A percentile compares a stretch with the other conserved stretches of the same genome.
Evolutionary conservation across 2,113 vertebrate genomes (phyloP).

Genomic region (Gopherus flavomarginatus): DNA sequence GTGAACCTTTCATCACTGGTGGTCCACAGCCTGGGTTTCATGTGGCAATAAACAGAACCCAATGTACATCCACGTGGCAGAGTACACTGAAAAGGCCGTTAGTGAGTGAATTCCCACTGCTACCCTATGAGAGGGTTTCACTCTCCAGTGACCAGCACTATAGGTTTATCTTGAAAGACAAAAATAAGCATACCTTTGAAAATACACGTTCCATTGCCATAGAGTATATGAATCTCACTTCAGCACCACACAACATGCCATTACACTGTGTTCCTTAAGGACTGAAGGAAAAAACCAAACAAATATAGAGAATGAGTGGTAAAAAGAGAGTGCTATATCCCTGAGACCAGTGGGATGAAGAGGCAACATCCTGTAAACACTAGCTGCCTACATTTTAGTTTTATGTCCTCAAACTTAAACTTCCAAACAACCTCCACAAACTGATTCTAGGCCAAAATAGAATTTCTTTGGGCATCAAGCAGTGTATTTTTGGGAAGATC

Average conservation of each 20-base stretch:
- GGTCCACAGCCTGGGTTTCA: neutral
- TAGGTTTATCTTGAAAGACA: neutral
- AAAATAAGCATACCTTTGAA: neutral
- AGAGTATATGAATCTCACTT: neutral
- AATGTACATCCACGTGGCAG: neutral
- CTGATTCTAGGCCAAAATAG: neutral
- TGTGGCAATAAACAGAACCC: neutral
- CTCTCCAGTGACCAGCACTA: neutral
- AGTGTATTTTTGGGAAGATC: neutral
- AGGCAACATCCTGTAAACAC: neutral
- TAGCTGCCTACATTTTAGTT: neutral
- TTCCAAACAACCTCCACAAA: neutral
- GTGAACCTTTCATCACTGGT: neutral
- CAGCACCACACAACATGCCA: neutral
- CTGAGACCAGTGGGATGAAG: rapidly evolving
- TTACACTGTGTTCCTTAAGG: neutral
- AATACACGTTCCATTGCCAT: neutral
- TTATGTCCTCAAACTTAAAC: neutral
- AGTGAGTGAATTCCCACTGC: neutral
- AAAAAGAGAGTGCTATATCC: neutral
- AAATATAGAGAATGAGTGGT: neutral
- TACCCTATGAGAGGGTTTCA: neutral
- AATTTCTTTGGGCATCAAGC: neutral
- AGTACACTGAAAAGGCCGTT: neutral
- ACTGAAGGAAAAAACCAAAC: neutral